Conservation (phyloP, 2,113 vertebrate genomes). For the Ondatra zibethicus region DNA sequence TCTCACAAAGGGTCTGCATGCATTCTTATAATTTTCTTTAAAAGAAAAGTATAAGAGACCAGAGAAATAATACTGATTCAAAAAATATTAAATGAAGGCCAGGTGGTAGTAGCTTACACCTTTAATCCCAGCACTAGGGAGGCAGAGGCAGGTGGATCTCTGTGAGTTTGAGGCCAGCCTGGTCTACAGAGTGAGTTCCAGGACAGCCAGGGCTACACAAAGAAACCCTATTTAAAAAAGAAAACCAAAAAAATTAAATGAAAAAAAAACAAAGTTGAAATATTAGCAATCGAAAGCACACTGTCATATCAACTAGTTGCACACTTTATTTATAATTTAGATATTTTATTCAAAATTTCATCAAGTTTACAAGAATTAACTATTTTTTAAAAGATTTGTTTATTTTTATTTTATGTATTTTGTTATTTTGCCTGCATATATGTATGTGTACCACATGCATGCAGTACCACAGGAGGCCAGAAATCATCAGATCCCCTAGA, state of each 20-base stretch:
- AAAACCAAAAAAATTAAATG: neutral
- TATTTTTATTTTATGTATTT: neutral
- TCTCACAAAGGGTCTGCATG: neutral
- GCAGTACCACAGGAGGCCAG: neutral
- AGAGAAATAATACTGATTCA: neutral
- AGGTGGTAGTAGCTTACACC: neutral
- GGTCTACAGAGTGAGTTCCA: too few species aligned
- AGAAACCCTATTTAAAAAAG: neutral
- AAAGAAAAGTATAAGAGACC: neutral
- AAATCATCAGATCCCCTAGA: neutral
- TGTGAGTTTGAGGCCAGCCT: neutral
- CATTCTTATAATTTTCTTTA: neutral
- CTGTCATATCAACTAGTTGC: neutral
- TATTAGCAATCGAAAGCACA: neutral
- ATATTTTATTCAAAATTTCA: neutral
- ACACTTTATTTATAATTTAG: neutral
- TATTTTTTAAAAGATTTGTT: neutral
- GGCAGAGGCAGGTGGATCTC: neutral
- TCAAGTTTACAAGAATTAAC: neutral
- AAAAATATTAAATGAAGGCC: neutral
- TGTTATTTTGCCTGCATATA: neutral
- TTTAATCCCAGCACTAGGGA: neutral
- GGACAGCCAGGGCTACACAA: neutral
- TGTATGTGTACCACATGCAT: neutral
- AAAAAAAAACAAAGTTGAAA: neutral